These are phyloP conservation scores for Trematomus bernacchii DNA, from an alignment of 2,797 vertebrate genomes.

Conservation along the genomic window DNA sequence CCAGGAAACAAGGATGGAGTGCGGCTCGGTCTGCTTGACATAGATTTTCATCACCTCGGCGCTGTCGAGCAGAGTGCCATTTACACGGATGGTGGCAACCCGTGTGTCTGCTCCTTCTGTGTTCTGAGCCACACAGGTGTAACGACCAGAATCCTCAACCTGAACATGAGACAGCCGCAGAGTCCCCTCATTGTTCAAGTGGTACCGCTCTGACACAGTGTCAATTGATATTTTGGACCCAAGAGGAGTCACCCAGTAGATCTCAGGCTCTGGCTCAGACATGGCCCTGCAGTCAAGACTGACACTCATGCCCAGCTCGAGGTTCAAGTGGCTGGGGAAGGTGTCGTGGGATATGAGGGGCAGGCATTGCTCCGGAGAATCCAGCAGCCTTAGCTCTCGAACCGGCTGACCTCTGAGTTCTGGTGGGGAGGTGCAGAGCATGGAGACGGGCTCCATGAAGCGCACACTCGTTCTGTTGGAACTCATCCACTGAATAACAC, in stretches of 20 bases:
- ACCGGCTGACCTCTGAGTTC: slow-evolving; percentile 93
- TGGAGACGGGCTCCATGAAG: slow-evolving; percentile 98
- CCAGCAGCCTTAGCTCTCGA: slow-evolving; percentile 87
- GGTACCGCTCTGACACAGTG: slow-evolving; percentile 91
- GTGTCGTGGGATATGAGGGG: slow-evolving; percentile 95
- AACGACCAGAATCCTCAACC: slow-evolving; percentile 93
- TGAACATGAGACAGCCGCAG: slow-evolving; percentile 91
- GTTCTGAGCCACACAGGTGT: slow-evolving; percentile 97
- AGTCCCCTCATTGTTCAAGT: slow-evolving; percentile 91
- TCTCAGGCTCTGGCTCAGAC: slow-evolving; percentile 96
- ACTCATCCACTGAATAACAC: slow-evolving; percentile 96
- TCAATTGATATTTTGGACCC: slow-evolving; percentile 93
- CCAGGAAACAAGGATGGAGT: slow-evolving; percentile 97
- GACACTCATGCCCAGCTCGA: slow-evolving; percentile 89
- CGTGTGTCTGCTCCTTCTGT: slow-evolving; percentile 94
- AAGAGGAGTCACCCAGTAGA: slow-evolving; percentile 98
- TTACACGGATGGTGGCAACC: slow-evolving; percentile 91
- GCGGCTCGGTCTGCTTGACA: slow-evolving; percentile 94
- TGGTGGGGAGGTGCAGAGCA: slow-evolving; percentile 93
- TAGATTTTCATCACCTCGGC: slow-evolving; percentile 96
- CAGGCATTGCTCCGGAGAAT: slow-evolving; percentile 92
- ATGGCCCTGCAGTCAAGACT: slow-evolving; percentile 95
- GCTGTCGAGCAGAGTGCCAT: slow-evolving; percentile 93
- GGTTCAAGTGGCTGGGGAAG: slow-evolving; percentile 91
- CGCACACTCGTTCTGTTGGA: slow-evolving; percentile 95